Conservation (phyloP, 2,113 vertebrate species). For the Elaphurus davidianus region DNA sequence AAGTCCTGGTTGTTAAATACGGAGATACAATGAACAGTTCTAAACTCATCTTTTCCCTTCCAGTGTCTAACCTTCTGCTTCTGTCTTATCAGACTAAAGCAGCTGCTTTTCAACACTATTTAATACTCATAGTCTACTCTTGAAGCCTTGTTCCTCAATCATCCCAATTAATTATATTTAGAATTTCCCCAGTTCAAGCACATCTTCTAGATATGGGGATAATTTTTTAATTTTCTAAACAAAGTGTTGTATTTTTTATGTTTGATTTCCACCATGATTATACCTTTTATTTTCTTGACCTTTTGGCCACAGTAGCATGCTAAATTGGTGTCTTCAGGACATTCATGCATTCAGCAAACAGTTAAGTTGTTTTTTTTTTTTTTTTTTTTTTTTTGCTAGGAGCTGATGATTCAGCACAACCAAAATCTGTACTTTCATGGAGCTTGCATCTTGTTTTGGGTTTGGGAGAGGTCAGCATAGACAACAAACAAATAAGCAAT, state of each 20-base stretch:
- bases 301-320: neutral
- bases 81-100: neutral
- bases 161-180: neutral
- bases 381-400: neutral
- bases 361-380: neutral
- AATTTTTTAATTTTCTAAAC: neutral
- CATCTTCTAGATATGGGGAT: neutral
- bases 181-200: neutral
- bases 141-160: neutral
- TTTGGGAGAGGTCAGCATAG: neutral
- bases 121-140: neutral
- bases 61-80: neutral
- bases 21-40: neutral
- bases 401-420: neutral
- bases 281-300: neutral
- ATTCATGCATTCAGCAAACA: neutral
- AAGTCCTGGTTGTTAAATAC: neutral
- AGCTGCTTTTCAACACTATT: neutral
- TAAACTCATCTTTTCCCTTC: neutral
- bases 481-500: neutral
- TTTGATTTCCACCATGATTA: neutral
- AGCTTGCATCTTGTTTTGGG: neutral
- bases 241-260: neutral
- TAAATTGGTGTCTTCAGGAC: neutral
- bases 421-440: neutral